Conservation (phyloP, 1,140 invertebrate species). For the Nomia melanderi region DNA sequence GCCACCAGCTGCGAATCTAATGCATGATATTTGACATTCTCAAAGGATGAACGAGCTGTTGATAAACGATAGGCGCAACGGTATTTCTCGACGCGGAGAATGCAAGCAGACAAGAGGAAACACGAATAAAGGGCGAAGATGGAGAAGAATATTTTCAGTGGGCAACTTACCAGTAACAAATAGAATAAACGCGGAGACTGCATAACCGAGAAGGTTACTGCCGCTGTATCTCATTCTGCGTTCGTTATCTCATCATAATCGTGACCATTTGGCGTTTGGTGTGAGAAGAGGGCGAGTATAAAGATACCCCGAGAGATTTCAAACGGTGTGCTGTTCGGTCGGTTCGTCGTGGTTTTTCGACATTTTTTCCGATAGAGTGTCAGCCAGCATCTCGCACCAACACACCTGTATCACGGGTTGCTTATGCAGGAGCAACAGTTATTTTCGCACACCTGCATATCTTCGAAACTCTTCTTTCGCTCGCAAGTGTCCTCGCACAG, state of each 20-base stretch:
- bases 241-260: constrained; percentile 79
- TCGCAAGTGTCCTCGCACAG: constrained; percentile 32
- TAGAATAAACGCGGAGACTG: constrained; percentile 76
- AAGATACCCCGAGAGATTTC: constrained; percentile 16
- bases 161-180: constrained; percentile 73
- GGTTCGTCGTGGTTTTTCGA: constrained; percentile 18
- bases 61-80: too few relatives aligned
- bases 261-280: constrained; percentile 31
- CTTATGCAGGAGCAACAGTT: constrained; percentile 46
- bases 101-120: too few relatives aligned
- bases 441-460: constrained; percentile 63
- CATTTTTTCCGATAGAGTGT: constrained; percentile 51
- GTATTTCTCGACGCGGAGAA: too few relatives aligned
- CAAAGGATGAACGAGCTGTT: too few relatives aligned
- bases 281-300: constrained; percentile 13
- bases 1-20: too few relatives aligned
- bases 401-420: constrained; percentile 32
- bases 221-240: constrained; percentile 79
- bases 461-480: constrained; percentile 36
- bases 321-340: constrained; percentile 14
- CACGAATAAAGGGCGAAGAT: neutral
- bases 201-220: constrained; percentile 78
- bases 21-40: too few relatives aligned
- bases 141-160: neutral
- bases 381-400: constrained; percentile 7